Base-by-base conservation (phyloP, 2,113 vertebrate species). In the Lepidothrix coronata region DNA sequence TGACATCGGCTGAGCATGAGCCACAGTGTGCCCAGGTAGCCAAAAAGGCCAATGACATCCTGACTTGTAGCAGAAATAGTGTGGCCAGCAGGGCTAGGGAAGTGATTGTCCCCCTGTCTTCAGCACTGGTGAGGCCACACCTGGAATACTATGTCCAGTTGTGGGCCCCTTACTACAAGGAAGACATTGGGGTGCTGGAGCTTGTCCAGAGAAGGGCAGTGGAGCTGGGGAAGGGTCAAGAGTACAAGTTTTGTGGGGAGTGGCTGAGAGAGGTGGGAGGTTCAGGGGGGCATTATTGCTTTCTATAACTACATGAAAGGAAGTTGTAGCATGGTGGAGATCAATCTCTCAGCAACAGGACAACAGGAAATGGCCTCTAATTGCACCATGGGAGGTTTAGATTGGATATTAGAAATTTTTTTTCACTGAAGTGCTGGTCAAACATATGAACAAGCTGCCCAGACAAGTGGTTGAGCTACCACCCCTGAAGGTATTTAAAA, bases 151-250 rank as follows among this genome's bases (percentile, higher is more conserved):
- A 21, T 6, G 23, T 30, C 19, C 54, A 39, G 35, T 27, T 62
- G 37, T 62, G 43, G 35, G 33, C 12, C 49, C 5, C 52, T 67
- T 9, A 7, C 8, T 23, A 2, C 15, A 61, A 10, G n/a, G 54
- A 55, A n/a, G 48, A 51, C 23, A 20, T 0, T 27, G 79, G 39
- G 35, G 33, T 8, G 11, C 33, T 89, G 74, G 33, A 62, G 28
- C 0, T 0, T 16, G 20, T 31, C 61, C 51, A 65, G 21, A 35
- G 24, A n/a, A 71, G 21, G 11, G 7, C 12, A 65, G 10, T 1
- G 0, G 39, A 46, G 14, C 24, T 52, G 78, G 17, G 23, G 44
- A 44, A 8, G 5, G 3, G 4, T 71, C 65, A 65, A 22, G 21
- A 59, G 58, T 17, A 71, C 58, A 82, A 4, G 1, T 24, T 25